These are phyloP conservation scores for Seira musarum DNA, from an alignment of 2,888 invertebrate species.

Conservation along the genomic window DNA sequence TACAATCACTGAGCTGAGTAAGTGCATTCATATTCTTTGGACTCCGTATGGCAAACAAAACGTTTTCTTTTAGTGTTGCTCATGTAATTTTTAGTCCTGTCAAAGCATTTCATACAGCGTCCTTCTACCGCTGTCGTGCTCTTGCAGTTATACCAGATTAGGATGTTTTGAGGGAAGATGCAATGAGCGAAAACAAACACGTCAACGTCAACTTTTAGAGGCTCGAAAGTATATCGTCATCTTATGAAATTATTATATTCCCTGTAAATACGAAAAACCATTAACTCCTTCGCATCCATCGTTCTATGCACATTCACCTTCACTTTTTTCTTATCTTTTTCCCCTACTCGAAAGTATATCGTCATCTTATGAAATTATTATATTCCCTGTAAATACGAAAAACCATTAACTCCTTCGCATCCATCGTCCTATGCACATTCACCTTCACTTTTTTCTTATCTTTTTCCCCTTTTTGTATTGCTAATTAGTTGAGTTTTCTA, in stretches of 20 bases:
- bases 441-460: neutral
- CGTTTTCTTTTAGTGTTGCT: neutral
- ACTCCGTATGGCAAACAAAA: neutral
- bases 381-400: neutral
- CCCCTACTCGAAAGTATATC: neutral
- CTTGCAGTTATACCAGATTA: neutral
- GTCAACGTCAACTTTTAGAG: conserved; percentile 12
- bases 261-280: neutral
- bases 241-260: neutral
- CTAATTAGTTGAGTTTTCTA: conserved; percentile 1
- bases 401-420: neutral
- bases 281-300: neutral
- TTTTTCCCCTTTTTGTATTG: neutral
- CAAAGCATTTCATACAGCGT: neutral
- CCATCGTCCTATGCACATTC: neutral
- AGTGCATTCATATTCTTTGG: too few relatives aligned
- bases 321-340: conserved; percentile 22
- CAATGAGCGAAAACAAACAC: conserved; percentile 30
- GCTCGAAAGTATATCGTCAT: neutral
- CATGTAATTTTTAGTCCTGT: neutral
- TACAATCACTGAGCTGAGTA: neutral
- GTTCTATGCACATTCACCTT: conserved; percentile 32
- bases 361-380: neutral
- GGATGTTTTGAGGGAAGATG: conserved; percentile 5
- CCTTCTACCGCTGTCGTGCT: neutral